Base-by-base conservation (phyloP, 2,797 vertebrate species). In the Acrossocheilus wenchowensis region DNA sequence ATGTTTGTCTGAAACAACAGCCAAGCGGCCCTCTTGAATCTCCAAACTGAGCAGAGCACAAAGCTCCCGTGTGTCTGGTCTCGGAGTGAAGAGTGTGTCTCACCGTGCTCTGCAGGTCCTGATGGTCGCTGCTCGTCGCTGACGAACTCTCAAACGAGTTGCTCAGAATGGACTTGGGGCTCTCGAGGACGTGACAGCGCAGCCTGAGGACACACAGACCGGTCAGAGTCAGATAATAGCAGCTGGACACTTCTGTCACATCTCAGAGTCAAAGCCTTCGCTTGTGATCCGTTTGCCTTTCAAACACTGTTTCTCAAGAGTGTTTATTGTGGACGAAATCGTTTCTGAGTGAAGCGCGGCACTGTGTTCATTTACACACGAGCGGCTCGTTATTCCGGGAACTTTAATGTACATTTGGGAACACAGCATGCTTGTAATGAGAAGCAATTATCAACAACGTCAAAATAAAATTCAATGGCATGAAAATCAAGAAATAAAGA, bases 131-230 rank as follows among this genome's bases (percentile, higher is more conserved):
- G 94, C 92, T 93, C 15, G 92, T 88, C 84, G 94, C 89, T 88
- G 93, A 86, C 10, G 92, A 15, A 54, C 88, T 93, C 26, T 97
- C 96, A 90, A 94, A 96, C 62, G 94, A 93, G 80, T 93, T 91
- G 88, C 90, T 96, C 54, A 71, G 60, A 87, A 93, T 90, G 82
- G 96, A 93, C 85, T 97, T 98, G 81, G 86, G 91, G 81, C 91
- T 95, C 92, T 98, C 97, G 79, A 97, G 17, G n/a, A 97, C 94
- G 12, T 98, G 96, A 93, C 98, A 99, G 90, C 96, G 96, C 87
- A 99, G 95, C 90, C 98, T 99, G 92, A 86, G 90, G 89, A 80
- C 30, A 64, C 36, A 78, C 12, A 50, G 26, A 9, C 15, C 2
- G 3, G 6, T 72, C 15, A 74, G 21, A 1, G 5, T 41, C 19